Evolutionary conservation across 2,888 invertebrate species (phyloP).

Genomic region (Erebia ligea): DNA sequence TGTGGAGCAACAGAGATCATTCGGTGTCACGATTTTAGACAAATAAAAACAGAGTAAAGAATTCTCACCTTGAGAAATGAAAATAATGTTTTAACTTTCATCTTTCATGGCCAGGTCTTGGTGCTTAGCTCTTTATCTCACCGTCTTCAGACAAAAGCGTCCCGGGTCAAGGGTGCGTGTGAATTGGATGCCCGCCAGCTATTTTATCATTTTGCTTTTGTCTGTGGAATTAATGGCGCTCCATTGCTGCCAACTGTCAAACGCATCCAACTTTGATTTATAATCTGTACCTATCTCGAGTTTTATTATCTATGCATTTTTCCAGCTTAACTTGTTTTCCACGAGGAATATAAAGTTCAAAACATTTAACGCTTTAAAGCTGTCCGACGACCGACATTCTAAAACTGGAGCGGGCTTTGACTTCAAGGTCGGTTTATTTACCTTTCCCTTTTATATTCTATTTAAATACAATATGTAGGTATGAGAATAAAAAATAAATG

Average conservation of each 20-base stretch:
- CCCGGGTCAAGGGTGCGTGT: constrained; percentile 58
- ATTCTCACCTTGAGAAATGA: constrained; percentile 44
- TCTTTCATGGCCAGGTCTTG: constrained; percentile 45
- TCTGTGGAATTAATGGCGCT: constrained; percentile 37
- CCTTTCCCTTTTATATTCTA: constrained; percentile 16
- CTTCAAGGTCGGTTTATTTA: constrained; percentile 12
- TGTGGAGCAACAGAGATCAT: constrained; percentile 16
- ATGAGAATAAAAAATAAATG: not conserved
- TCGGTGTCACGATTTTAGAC: constrained; percentile 29
- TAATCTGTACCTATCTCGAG: constrained; percentile 1
- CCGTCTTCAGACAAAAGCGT: constrained; percentile 45
- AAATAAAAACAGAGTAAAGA: constrained; percentile 31
- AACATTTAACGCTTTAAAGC: not conserved
- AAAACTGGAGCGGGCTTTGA: not conserved
- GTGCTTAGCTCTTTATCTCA: constrained; percentile 36
- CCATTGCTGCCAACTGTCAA: constrained; percentile 34
- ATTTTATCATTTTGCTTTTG: constrained; percentile 34
- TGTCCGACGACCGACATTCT: not conserved
- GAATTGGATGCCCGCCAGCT: constrained; percentile 56
- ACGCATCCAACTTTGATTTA: constrained; percentile 27
- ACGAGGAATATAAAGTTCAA: not conserved
- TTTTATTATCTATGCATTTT: not conserved
- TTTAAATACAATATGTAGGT: not conserved
- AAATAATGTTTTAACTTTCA: constrained; percentile 47
- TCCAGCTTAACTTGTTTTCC: not conserved